A percentile compares a stretch with the other conserved stretches of the same genome.
Evolutionary conservation across 2,797 vertebrate genomes (phyloP).

Genomic region (Onychomys torridus): DNA sequence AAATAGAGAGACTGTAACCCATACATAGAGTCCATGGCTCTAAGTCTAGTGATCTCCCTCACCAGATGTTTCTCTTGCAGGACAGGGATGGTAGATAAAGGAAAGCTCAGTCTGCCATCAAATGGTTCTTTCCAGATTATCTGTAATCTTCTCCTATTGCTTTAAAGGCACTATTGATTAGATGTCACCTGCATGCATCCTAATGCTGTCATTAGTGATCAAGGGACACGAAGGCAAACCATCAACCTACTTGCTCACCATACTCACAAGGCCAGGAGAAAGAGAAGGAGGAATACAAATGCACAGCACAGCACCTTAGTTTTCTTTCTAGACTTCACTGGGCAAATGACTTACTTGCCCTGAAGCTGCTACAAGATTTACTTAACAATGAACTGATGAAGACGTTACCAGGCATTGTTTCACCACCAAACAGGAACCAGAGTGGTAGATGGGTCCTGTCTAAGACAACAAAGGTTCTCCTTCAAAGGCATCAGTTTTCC

Average conservation of each 20-base stretch:
- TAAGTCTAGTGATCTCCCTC: not conserved
- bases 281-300: not conserved
- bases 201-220: not conserved
- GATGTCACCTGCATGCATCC: not conserved
- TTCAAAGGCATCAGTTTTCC: not conserved
- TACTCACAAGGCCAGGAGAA: not conserved
- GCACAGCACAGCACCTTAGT: fast-evolving
- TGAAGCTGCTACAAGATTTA: not conserved
- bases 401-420: not conserved
- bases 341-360: not conserved
- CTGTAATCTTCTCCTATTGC: not conserved
- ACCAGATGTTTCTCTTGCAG: not conserved
- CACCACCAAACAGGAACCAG: not conserved
- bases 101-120: not conserved
- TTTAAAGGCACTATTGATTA: not conserved
- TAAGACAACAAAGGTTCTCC: not conserved
- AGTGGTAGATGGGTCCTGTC: not conserved
- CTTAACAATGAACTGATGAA: not conserved
- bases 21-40: not conserved
- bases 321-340: not conserved
- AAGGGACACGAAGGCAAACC: not conserved
- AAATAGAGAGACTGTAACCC: not conserved
- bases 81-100: not conserved
- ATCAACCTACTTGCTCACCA: not conserved
- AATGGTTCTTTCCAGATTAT: not conserved